A percentile compares a stretch with the other conserved stretches of the same genome.
Evolutionary conservation across 2,797 vertebrate genomes (phyloP).

Genomic region (Spea hammondii): DNA sequence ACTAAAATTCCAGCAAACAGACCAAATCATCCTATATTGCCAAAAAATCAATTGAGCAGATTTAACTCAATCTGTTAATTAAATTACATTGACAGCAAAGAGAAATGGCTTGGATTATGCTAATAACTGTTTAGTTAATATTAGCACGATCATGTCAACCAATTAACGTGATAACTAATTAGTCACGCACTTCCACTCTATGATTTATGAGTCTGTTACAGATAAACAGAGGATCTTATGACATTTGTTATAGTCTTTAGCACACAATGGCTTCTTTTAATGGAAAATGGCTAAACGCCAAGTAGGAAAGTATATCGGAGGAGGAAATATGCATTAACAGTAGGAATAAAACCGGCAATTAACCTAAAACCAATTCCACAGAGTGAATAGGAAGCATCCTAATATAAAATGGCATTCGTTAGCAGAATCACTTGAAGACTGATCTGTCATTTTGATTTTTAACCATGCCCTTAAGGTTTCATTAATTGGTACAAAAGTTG

Average conservation of each 20-base stretch:
- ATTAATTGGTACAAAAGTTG: slow-evolving; percentile 42
- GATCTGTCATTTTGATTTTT: slow-evolving; percentile 34
- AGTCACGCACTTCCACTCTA: slow-evolving; percentile 8
- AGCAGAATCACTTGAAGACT: slow-evolving; percentile 12
- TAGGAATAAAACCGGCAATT: slow-evolving; percentile 26
- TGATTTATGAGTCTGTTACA: slow-evolving; percentile 37
- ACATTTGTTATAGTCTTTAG: slow-evolving; percentile 1
- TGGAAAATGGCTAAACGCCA: slow-evolving; percentile 23
- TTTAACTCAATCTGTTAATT: slow-evolving; percentile 36
- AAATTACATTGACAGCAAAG: slow-evolving; percentile 25
- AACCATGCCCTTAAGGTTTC: slow-evolving; percentile 19
- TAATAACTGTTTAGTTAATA: slow-evolving; percentile 47
- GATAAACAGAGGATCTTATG: slow-evolving; percentile 39
- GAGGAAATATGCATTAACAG: slow-evolving; percentile 17
- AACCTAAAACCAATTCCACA: slow-evolving; percentile 19
- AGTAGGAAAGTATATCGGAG: slow-evolving; percentile 13
- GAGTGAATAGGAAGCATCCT: neutral
- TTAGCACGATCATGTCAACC: slow-evolving; percentile 38
- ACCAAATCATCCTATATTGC: slow-evolving; percentile 17
- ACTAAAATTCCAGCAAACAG: slow-evolving; percentile 12
- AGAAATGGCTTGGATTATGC: slow-evolving; percentile 29
- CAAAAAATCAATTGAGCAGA: slow-evolving; percentile 31
- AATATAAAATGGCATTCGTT: neutral
- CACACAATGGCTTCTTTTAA: slow-evolving; percentile 33
- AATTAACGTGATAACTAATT: slow-evolving; percentile 41